phyloP scores from a whole-genome alignment of 1,140 invertebrate genomes.

The Latrodectus geometricus region DNA sequence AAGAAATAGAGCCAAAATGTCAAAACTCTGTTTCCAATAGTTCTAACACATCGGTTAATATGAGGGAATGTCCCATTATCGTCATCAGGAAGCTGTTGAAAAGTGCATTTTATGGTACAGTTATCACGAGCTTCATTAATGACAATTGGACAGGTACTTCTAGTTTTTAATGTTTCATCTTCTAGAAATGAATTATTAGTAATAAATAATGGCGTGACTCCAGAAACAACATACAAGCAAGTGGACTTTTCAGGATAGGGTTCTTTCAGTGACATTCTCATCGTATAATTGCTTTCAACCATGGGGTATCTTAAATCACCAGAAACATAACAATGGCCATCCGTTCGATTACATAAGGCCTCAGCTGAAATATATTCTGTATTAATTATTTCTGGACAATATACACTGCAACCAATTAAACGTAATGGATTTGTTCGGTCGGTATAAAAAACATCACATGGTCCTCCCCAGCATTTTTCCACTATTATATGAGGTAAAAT shows the following conservation, averaged over 20 bases:
- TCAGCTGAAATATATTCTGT: conserved; percentile 16
- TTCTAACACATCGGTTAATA: conserved; percentile 43
- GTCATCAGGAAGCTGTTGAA: conserved; percentile 66
- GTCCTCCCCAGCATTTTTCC: conserved; percentile 58
- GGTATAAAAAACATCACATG: conserved; percentile 52
- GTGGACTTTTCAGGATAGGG: conserved; percentile 42
- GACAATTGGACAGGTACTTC: conserved; percentile 35
- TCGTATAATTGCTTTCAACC: conserved; percentile 19
- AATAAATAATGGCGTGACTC: conserved; percentile 4
- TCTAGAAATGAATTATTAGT: background rate
- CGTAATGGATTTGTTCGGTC: conserved; percentile 36
- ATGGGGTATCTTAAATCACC: conserved; percentile 29
- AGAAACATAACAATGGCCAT: conserved; percentile 33
- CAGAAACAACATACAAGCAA: conserved; percentile 34
- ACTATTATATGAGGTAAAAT: conserved; percentile 40
- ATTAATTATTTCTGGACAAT: conserved; percentile 34
- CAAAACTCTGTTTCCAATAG: conserved; percentile 75
- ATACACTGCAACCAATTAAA: conserved; percentile 27
- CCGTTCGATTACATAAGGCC: background rate
- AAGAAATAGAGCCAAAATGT: conserved; percentile 84
- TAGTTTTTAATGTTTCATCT: background rate
- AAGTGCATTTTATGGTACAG: conserved; percentile 52
- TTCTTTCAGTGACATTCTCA: conserved; percentile 19
- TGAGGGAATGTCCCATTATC: conserved; percentile 55
- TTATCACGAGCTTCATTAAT: conserved; percentile 13